Evolutionary conservation across 2,113 vertebrate genomes (phyloP).

Genomic region (Lichenostomus cassidix): DNA sequence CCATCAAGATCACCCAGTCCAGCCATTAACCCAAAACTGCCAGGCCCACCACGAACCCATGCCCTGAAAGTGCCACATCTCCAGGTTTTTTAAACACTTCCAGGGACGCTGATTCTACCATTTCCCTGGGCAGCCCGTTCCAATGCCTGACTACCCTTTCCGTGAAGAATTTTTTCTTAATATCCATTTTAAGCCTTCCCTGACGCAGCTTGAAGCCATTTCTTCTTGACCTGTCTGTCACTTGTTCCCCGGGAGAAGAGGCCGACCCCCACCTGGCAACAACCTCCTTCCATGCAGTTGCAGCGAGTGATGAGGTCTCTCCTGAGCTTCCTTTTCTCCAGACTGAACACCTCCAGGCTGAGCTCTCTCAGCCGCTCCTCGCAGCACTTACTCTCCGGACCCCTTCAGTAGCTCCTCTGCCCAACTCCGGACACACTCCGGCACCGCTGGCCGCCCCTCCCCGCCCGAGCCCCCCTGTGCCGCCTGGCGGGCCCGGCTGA

Average conservation of each 20-base stretch:
- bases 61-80: not conserved
- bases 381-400: accelerated
- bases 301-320: not conserved
- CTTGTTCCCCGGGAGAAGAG: not conserved
- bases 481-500: not conserved
- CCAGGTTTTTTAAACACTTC: not conserved
- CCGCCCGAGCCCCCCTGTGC: not conserved
- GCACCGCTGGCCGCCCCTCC: not conserved
- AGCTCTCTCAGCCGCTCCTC: not conserved
- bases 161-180: not conserved
- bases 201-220: not conserved
- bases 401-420: not conserved
- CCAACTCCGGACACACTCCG: not conserved
- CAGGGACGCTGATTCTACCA: not conserved
- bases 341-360: not conserved
- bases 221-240: not conserved
- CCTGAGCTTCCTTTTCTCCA: not conserved
- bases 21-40: not conserved
- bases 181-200: not conserved
- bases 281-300: not conserved
- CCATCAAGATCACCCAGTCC: not conserved
- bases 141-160: not conserved
- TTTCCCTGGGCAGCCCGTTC: not conserved
- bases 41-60: not conserved
- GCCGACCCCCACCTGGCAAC: not conserved